Evolutionary conservation across 2,797 vertebrate genomes (phyloP).

Genomic region (Parambassis ranga): DNA sequence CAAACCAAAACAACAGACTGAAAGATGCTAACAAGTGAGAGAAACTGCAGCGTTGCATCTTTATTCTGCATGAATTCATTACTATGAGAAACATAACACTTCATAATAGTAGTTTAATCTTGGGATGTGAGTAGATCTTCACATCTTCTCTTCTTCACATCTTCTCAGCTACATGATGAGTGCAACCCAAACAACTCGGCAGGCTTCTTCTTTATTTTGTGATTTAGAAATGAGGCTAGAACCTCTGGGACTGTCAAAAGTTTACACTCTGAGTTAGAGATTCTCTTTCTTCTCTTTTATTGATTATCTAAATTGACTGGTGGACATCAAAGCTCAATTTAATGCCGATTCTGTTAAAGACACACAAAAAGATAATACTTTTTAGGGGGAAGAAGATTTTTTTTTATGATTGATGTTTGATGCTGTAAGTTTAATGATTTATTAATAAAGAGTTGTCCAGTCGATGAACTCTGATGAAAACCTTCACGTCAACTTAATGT

Average conservation of each 20-base stretch:
- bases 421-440: neutral
- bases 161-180: conserved; percentile 1
- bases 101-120: conserved; percentile 4
- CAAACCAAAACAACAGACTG: no score
- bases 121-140: conserved; percentile 20
- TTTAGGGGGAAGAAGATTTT: no score
- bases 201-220: conserved; percentile 8
- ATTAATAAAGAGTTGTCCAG: neutral
- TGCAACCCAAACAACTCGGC: conserved; percentile 42
- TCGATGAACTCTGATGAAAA: conserved; percentile 25
- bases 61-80: neutral
- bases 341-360: neutral
- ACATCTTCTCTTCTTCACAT: conserved; percentile 20
- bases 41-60: neutral
- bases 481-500: conserved; percentile 21
- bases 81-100: neutral
- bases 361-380: no score
- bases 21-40: no score
- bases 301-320: conserved; percentile 32
- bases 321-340: conserved; percentile 20
- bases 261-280: conserved; percentile 38
- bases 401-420: no score
- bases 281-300: conserved; percentile 58
- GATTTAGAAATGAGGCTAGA: conserved; percentile 46
- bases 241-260: conserved; percentile 52